Base-by-base conservation (phyloP, 1,140 invertebrate genomes). In the silkworm (Bombyx mori) region DNA sequence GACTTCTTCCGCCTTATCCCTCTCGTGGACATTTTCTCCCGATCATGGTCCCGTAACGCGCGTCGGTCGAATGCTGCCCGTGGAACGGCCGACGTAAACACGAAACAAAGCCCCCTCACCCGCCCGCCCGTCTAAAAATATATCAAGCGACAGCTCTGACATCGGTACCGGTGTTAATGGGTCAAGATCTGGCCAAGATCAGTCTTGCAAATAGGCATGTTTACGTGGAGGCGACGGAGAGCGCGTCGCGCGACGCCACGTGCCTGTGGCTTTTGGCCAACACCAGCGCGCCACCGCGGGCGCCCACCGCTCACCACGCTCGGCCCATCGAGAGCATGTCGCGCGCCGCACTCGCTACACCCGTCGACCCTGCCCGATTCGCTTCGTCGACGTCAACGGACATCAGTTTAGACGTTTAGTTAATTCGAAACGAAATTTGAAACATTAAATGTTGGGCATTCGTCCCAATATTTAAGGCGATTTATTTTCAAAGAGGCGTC, bases 1-100 rank as follows among this genome's bases (percentile, higher is more conserved):
- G 95, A 96, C 86, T 97, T 97, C 89, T 97, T 97, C 64, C 95
- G 90, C 62, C 95, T 89, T 59, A 96, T 95, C 42, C 93, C 93
- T 66, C 93, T 89, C 58, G 89, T 88, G 63, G 91, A 90, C 91
- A 92, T 92, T 67, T 77, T 79, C 59, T 22, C 43, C 12, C 54
- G 44, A 26, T 47, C 75, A 75, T 72, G 61, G 69, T 71, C 52
- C 62, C 59, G 53, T 54, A 64, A 62, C 67, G 67, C 73, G 63
- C 67, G 60, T 58, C 61, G 59, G 58, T 58, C 58, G 68, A 67
- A 69, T 72, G 69, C 66, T 62, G 49, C 54, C 63, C 59, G 66
- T 52, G 47, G 65, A 61, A 58, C 66, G 67, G 54, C 53, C 61
- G 57, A 57, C 57, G 61, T 65, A 59, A 61, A 67, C 62, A 66